Conservation (phyloP, 2,113 vertebrate genomes). For the Tragelaphus scriptus region DNA sequence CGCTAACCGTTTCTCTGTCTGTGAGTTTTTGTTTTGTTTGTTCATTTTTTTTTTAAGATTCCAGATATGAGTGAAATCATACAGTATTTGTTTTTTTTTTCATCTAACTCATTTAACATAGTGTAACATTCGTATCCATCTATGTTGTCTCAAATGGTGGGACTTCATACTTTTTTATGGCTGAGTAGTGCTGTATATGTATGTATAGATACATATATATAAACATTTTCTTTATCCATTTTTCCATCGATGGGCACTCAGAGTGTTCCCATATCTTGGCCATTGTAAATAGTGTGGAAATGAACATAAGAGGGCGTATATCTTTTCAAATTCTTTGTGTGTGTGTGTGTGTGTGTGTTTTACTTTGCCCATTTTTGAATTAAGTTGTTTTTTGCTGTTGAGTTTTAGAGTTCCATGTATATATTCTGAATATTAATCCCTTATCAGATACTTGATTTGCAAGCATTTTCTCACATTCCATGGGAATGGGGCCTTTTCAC, state of each 20-base stretch:
- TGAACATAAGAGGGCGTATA: neutral
- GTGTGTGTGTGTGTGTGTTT: neutral
- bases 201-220: neutral
- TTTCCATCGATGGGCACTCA: neutral
- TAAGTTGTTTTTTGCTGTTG: neutral
- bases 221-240: neutral
- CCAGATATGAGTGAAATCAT: neutral
- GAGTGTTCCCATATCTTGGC: neutral
- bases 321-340: neutral
- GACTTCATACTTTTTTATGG: neutral
- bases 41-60: neutral
- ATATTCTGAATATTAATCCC: neutral
- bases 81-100: neutral
- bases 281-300: neutral
- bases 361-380: neutral
- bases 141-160: neutral
- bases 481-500: neutral
- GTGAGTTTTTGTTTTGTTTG: neutral
- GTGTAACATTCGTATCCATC: neutral
- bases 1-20: neutral
- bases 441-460: neutral
- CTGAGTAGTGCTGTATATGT: neutral
- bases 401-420: neutral
- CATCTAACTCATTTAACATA: neutral
- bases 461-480: neutral